Evolutionary conservation across 2,797 vertebrate genomes (phyloP).

Genomic region (Melanotaenia boesemani): DNA sequence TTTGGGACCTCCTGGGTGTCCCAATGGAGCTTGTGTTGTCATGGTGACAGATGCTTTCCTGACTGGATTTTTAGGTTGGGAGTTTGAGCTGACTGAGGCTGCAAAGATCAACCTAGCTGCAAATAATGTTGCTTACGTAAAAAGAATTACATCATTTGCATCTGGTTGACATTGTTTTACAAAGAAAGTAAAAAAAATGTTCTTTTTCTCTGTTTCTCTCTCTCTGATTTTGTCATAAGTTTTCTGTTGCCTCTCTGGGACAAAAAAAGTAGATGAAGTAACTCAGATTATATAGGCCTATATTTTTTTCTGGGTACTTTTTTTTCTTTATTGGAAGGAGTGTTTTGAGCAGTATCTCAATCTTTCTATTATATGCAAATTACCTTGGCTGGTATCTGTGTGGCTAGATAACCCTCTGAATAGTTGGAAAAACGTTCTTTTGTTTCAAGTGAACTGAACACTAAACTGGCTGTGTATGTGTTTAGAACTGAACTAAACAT

Average conservation of each 20-base stretch:
- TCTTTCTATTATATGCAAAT: background rate
- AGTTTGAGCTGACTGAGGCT: background rate
- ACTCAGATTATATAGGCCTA: background rate
- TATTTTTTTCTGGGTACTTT: background rate
- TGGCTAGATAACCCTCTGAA: background rate
- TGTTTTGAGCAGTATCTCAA: too few relatives aligned
- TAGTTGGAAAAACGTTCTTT: background rate
- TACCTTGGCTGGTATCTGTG: background rate
- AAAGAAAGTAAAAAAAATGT: too few relatives aligned
- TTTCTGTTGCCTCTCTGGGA: too few relatives aligned
- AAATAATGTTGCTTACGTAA: slow-evolving; percentile 4
- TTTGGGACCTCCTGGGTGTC: slow-evolving; percentile 57
- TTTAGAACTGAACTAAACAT: background rate
- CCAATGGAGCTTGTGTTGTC: slow-evolving; percentile 57
- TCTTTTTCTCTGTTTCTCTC: too few relatives aligned
- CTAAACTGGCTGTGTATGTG: too few relatives aligned
- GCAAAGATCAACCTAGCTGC: slow-evolving; percentile 11
- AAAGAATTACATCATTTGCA: too few relatives aligned
- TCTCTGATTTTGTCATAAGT: too few relatives aligned
- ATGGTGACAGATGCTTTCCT: slow-evolving; percentile 49
- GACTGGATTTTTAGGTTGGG: slow-evolving; percentile 18
- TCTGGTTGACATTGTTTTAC: too few relatives aligned
- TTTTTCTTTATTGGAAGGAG: background rate
- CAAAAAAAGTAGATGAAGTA: background rate
- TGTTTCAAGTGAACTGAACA: background rate